phyloP scores from a whole-genome alignment of 2,888 invertebrate species.

The Hesperia comma region DNA sequence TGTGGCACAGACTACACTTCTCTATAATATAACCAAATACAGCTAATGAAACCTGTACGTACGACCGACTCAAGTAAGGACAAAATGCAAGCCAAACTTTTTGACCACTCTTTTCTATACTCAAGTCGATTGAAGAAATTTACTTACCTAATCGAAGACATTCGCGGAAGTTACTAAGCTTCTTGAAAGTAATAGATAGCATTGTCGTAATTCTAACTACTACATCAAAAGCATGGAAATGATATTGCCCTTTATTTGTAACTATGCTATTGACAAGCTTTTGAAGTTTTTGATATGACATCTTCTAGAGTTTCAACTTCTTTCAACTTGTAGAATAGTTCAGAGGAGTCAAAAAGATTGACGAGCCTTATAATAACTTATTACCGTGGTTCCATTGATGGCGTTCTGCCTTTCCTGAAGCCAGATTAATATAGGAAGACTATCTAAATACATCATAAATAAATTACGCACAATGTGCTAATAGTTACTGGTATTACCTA shows the following conservation, averaged over 20 bases:
- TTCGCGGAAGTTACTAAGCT: too few relatives aligned
- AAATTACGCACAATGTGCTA: conserved; percentile 20
- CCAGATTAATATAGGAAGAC: conserved; percentile 24
- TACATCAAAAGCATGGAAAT: too few relatives aligned
- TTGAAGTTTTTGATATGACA: too few relatives aligned
- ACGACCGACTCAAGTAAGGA: conserved; percentile 33
- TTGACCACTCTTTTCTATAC: not conserved
- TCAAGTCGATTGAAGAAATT: not conserved
- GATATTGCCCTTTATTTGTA: too few relatives aligned
- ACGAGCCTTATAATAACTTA: not conserved
- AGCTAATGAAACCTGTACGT: conserved; percentile 33
- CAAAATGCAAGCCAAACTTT: not conserved
- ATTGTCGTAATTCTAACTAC: too few relatives aligned
- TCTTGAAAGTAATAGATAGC: too few relatives aligned
- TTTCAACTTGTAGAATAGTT: not conserved
- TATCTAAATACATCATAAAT: conserved; percentile 17
- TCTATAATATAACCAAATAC: conserved; percentile 46
- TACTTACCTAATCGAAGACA: not conserved
- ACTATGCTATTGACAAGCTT: too few relatives aligned
- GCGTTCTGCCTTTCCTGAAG: conserved; percentile 1
- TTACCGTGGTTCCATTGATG: not conserved
- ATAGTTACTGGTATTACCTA: conserved; percentile 19
- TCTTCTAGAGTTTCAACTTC: too few relatives aligned
- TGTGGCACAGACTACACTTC: conserved; percentile 76
- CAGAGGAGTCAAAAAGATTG: not conserved